phyloP scores from a whole-genome alignment of 2,113 vertebrate genomes.

The Mustela lutreola region DNA sequence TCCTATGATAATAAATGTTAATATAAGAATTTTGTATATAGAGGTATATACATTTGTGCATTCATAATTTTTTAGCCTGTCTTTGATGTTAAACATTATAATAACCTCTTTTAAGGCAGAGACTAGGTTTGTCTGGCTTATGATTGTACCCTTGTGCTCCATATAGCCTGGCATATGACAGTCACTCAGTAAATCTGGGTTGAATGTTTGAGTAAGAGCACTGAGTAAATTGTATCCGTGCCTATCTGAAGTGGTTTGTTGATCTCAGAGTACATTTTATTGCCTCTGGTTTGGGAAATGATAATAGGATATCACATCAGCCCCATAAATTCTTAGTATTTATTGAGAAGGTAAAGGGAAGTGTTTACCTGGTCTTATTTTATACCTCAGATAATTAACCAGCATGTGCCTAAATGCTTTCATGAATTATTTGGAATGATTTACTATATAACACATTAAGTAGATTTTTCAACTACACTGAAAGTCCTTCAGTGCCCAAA shows the following conservation, averaged over 20 bases:
- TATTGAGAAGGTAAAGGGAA: slow-evolving; percentile 48
- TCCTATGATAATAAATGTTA: neutral
- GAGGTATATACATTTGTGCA: neutral
- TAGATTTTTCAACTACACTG: neutral
- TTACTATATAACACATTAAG: neutral
- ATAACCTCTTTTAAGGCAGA: neutral
- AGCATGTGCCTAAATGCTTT: neutral
- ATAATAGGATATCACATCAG: neutral
- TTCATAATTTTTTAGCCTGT: neutral
- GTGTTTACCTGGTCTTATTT: slow-evolving; percentile 10
- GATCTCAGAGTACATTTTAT: neutral
- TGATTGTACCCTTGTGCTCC: neutral
- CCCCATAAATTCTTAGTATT: neutral
- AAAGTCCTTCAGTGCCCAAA: neutral
- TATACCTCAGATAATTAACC: slow-evolving; percentile 29
- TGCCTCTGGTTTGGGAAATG: neutral
- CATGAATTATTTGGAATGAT: neutral
- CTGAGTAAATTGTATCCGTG: neutral
- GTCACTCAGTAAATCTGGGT: neutral
- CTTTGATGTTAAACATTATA: neutral
- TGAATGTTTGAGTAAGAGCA: neutral
- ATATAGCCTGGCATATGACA: neutral
- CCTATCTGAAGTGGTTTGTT: slow-evolving; percentile 3
- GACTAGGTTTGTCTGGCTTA: neutral
- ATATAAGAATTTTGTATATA: neutral